phyloP scores from a whole-genome alignment of 1,140 invertebrate genomes.

The Hesperophylax magnus region DNA sequence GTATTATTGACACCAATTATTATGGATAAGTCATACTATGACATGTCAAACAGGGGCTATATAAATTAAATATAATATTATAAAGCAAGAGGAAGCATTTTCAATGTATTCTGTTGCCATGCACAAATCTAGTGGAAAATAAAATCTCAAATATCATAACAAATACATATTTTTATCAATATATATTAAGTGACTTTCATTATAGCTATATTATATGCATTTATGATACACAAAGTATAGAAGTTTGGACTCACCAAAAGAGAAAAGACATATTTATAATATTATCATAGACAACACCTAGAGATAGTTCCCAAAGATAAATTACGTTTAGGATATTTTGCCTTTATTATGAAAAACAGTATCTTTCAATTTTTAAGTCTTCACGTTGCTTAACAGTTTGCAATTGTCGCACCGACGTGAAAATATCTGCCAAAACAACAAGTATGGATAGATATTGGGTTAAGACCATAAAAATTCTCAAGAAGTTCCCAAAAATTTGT shows the following conservation, averaged over 20 bases:
- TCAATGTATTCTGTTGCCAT: conserved; percentile 35
- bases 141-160: conserved; percentile 55
- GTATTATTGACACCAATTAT: too few species aligned
- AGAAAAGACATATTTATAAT: conserved; percentile 47
- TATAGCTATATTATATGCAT: conserved; percentile 47
- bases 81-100: neutral
- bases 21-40: too few species aligned
- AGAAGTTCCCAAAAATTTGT: too few species aligned
- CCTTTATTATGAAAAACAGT: conserved; percentile 40
- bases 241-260: conserved; percentile 54
- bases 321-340: conserved; percentile 42
- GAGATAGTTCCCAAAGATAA: conserved; percentile 53
- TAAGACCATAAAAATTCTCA: too few species aligned
- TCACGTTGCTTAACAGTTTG: neutral
- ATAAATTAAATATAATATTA: neutral
- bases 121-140: conserved; percentile 48
- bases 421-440: too few species aligned
- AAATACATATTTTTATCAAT: conserved; percentile 45
- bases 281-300: conserved; percentile 56
- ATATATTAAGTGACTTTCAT: conserved; percentile 39
- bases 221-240: conserved; percentile 53
- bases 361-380: conserved; percentile 5
- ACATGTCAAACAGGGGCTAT: too few species aligned
- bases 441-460: too few species aligned
- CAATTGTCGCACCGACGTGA: too few species aligned